These are phyloP conservation scores for Leptinotarsa rubiginosa DNA, from an alignment of 2,888 invertebrate species.

Conservation along the genomic window DNA sequence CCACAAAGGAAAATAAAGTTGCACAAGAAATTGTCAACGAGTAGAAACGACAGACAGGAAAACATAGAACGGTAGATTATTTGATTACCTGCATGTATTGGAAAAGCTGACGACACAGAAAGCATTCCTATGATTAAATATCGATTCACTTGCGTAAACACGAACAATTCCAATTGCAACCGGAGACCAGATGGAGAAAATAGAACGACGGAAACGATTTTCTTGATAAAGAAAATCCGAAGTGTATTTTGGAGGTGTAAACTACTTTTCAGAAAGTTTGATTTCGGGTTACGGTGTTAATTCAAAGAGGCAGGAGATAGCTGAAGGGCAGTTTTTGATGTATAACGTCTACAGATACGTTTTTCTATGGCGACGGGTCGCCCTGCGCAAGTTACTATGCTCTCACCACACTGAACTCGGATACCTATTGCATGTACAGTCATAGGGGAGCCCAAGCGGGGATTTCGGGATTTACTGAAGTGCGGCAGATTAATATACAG, in stretches of 20 bases:
- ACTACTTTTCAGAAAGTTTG: slow-evolving; percentile 5
- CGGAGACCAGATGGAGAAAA: slow-evolving; percentile 7
- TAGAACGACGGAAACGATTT: slow-evolving; percentile 15
- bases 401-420: too few species aligned
- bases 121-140: slow-evolving; percentile 63
- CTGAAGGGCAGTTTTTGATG: too few species aligned
- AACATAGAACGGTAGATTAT: slow-evolving; percentile 32
- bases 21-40: not conserved
- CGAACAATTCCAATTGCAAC: slow-evolving; percentile 48
- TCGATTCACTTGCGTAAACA: slow-evolving; percentile 61
- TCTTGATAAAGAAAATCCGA: slow-evolving; percentile 19
- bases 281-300: not conserved
- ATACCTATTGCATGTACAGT: too few species aligned
- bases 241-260: not conserved
- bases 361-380: too few species aligned
- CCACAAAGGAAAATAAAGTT: too few species aligned
- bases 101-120: slow-evolving; percentile 55
- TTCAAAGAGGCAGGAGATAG: not conserved
- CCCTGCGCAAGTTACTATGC: too few species aligned
- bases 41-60: not conserved
- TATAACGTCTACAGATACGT: too few species aligned
- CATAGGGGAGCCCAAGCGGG: too few species aligned
- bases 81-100: slow-evolving; percentile 56
- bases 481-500: too few species aligned
- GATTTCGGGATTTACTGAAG: too few species aligned